Conservation (phyloP, 2,113 vertebrate species). For the Forbesichthys agassizii region DNA sequence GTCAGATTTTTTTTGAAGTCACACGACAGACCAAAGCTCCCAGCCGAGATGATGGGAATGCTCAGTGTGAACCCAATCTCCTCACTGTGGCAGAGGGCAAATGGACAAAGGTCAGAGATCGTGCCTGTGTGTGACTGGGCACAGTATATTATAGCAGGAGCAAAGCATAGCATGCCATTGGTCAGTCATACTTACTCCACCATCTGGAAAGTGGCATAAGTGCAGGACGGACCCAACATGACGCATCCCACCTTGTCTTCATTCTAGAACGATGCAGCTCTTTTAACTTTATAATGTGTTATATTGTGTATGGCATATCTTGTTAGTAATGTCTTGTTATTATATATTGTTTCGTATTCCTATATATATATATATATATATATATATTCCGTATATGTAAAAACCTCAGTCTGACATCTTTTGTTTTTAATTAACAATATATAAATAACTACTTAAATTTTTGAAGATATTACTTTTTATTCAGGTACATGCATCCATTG, state of each 20-base stretch:
- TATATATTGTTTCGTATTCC: no score
- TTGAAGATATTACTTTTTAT: no score
- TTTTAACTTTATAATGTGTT: neutral
- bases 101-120: neutral
- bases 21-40: constrained; percentile 94
- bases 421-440: no score
- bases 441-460: no score
- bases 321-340: no score
- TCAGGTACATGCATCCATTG: no score
- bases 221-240: constrained; percentile 90
- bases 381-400: no score
- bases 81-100: constrained; percentile 63
- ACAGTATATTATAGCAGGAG: neutral
- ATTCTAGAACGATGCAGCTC: constrained; percentile 63
- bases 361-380: no score
- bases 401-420: no score
- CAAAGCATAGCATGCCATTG: no score
- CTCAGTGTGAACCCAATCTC: constrained; percentile 79
- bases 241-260: constrained; percentile 77
- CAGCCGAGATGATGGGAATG: constrained; percentile 91
- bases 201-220: constrained; percentile 91
- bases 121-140: constrained; percentile 1
- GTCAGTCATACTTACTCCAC: constrained; percentile 85
- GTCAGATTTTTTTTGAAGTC: constrained; percentile 88
- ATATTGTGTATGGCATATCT: no score